Conservation (phyloP, 2,113 vertebrate species). For the Tricholaema leucomelas region DNA sequence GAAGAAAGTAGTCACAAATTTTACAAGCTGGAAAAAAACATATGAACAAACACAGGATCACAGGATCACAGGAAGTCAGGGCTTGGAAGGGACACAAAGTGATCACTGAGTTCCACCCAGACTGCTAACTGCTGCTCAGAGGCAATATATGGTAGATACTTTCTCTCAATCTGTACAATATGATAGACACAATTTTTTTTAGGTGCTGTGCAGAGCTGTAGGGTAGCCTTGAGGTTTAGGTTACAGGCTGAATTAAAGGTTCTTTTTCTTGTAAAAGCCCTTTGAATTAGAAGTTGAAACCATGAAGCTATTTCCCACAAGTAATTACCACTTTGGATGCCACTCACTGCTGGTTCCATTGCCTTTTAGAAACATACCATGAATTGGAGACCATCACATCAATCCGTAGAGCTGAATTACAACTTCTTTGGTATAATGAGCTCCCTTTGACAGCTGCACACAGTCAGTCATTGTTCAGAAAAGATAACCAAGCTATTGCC, state of each 20-base stretch:
- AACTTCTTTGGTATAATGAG: conserved; percentile 48
- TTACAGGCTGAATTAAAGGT: background rate
- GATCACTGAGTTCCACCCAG: background rate
- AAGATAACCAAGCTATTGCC: conserved; percentile 54
- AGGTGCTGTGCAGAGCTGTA: background rate
- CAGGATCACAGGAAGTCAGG: too few relatives aligned
- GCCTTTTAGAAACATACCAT: conserved; percentile 3
- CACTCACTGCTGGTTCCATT: background rate
- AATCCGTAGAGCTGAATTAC: conserved; percentile 13
- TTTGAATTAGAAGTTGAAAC: conserved; percentile 31
- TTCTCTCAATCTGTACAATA: background rate
- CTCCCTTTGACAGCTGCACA: background rate
- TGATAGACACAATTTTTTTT: background rate
- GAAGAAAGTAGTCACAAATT: background rate
- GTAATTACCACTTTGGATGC: background rate
- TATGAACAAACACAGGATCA: background rate
- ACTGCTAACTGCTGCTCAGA: background rate
- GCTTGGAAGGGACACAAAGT: too few relatives aligned
- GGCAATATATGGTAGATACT: background rate
- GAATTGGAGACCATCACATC: conserved; percentile 29
- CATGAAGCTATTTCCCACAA: conserved; percentile 15
- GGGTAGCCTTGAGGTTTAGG: background rate
- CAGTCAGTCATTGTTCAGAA: conserved; percentile 40
- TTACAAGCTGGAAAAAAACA: background rate
- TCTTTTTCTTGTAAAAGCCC: background rate